Percentiles rank a stretch among this genome's conserved stretches.
These are phyloP conservation scores for Andrena bucephala DNA, from an alignment of 2,888 invertebrate species.

Conservation along the genomic window DNA sequence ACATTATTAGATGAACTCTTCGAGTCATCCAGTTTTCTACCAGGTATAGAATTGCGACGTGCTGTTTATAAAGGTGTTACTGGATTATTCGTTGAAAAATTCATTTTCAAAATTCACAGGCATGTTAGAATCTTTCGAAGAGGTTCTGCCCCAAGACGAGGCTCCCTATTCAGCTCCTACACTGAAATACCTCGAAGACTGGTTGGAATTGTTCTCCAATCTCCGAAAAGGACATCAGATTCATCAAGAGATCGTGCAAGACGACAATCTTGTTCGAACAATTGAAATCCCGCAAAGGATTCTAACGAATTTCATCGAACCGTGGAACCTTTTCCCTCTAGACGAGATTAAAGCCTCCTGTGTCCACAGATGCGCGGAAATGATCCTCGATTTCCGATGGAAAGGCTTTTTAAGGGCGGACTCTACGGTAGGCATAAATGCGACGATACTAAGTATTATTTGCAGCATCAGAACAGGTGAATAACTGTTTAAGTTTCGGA, in stretches of 20 bases:
- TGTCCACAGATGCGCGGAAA: constrained; percentile 76
- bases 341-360: constrained; percentile 73
- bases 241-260: constrained; percentile 45
- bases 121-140: constrained; percentile 58
- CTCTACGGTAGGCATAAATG: constrained; percentile 49
- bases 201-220: constrained; percentile 53
- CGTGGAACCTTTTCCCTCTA: constrained; percentile 70
- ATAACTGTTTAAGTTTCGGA: neutral
- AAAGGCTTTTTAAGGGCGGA: constrained; percentile 65
- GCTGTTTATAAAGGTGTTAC: neutral
- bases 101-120: constrained; percentile 20
- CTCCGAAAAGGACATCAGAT: constrained; percentile 37
- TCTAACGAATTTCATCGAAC: constrained; percentile 70
- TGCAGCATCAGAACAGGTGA: constrained; percentile 72
- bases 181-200: constrained; percentile 66
- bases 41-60: constrained; percentile 52
- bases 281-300: constrained; percentile 70
- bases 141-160: constrained; percentile 49
- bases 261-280: constrained; percentile 40
- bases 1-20: constrained; percentile 54
- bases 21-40: constrained; percentile 46
- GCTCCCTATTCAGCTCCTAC: constrained; percentile 36
- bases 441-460: constrained; percentile 68
- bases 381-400: constrained; percentile 72
- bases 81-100: neutral